Base-by-base conservation (phyloP, 2,888 invertebrate species). In the Gymnoscelis rufifasciata region DNA sequence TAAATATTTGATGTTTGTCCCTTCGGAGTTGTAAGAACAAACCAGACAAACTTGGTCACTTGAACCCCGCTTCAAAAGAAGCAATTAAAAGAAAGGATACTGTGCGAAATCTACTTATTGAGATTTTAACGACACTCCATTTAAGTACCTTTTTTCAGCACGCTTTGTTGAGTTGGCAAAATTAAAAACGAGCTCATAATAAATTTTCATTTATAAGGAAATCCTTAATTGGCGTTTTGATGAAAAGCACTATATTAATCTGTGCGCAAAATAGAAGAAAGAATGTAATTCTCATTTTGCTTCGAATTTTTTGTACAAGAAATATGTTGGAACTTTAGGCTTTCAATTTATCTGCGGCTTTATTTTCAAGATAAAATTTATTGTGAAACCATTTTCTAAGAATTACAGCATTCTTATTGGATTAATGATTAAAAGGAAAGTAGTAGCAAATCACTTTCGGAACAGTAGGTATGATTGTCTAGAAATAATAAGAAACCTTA, bases 1-100 rank as follows among this genome's bases (percentile, higher is more conserved):
- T 51, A 57, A 57, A 56, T 51, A 51, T 57, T 57, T 56, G 39
- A 30, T 35, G 54, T 49, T 57, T 51, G 54, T 49, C 47, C 46
- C 40, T 51, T 26, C 37, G 23, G 41, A 44, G 37, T 37, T 31
- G 28, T 26, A 12, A 19, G 36, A 52, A 46, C 38, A 43, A 41
- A 15, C 28, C 31, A 37, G n/a, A 31, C 29, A 35, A 38, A 27
- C 33, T 29, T 7, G 13, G 12, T 13, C 37, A 40, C 41, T 44
- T 38, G 37, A 28, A 14, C 23, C 23, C 14, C 4, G 7, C 11
- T 42, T 38, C n/a, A 35, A 42, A 45, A 27, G 19, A 44, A 44
- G 30, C 31, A 29, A 38, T 38, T 13, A 26, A 14, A 28, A 33
- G 23, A 42, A 41, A 28, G 29, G 30, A 30, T 33, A 19, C 15